A percentile compares a stretch with the other conserved stretches of the same genome.
These are phyloP conservation scores for Murina feae DNA, from an alignment of 2,113 vertebrate species.

Conservation along the genomic window DNA sequence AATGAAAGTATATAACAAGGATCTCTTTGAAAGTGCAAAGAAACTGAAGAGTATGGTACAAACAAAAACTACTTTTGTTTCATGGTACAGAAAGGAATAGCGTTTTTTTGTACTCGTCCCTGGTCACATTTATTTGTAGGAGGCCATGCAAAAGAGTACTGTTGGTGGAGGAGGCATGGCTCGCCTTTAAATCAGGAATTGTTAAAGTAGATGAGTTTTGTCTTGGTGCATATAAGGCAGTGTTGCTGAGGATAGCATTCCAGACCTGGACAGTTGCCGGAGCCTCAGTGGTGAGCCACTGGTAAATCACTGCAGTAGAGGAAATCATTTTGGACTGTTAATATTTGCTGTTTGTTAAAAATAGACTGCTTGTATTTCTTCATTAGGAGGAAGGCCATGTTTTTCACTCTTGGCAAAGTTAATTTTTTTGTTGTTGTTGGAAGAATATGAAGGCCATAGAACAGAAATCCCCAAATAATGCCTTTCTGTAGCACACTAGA, in stretches of 20 bases:
- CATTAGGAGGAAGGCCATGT: not conserved
- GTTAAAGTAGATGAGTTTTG: slow-evolving; percentile 14
- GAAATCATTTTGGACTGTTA: not conserved
- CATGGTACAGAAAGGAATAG: not conserved
- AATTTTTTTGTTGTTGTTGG: not conserved
- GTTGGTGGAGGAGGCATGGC: not conserved
- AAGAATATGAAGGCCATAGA: not conserved
- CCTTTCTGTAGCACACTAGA: not conserved
- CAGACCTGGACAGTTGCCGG: not conserved
- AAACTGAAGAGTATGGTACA: not conserved
- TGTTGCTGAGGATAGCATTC: not conserved
- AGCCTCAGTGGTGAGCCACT: not conserved
- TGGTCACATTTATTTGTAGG: not conserved
- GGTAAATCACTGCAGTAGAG: not conserved
- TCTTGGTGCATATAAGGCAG: slow-evolving; percentile 27
- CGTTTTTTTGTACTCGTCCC: not conserved
- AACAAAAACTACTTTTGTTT: slow-evolving; percentile 45
- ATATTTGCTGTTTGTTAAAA: slow-evolving; percentile 61
- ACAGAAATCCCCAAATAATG: not conserved
- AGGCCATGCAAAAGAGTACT: not conserved
- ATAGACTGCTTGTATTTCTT: slow-evolving; percentile 19
- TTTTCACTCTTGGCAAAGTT: slow-evolving; percentile 14
- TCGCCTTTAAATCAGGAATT: slow-evolving; percentile 56
- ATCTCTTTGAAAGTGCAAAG: not conserved
- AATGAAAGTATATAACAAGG: slow-evolving; percentile 32